Base-by-base conservation (phyloP, 1,140 invertebrate species). In the Diploscapter pachys region DNA sequence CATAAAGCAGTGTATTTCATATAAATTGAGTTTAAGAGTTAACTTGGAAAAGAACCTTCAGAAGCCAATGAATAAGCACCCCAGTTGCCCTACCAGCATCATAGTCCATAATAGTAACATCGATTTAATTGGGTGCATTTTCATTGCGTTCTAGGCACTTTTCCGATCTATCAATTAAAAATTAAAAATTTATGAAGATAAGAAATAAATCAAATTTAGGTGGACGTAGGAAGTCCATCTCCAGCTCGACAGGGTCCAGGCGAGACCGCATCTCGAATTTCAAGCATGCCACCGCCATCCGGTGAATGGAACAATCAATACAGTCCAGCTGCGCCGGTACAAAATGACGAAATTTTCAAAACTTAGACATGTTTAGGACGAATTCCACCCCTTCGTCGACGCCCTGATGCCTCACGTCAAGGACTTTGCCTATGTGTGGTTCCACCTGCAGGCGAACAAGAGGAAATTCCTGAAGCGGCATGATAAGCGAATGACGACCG, bases 361-460 rank as follows among this genome's bases (percentile, higher is more conserved):
- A 5, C 70, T 13, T 11, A 52, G 8, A n/a, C 65, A 6, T 56
- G 8, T 80, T n/a, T 72, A 83, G 83, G 96, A 99, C 93, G 96
- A 99, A 90, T 98, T 98, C 90, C 96, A 99, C 92, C 96, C 96
- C 87, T 99, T 99, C 90, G 98, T 99, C 90, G 96, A 99, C 91
- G 95, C 95, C 84, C 90, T 99, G 85, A 90, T 99, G 91, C 96
- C 96, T 87, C 95, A 96, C 89, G 96, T 99, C 85, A 98, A 97
- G 90, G 93, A 95, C 85, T 99, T 99, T 90, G 95, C 95, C 82
- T 99, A 98, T 89, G 98, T 95, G 85, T 99, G 96, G 96, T 99
- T 99, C 90, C 98, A 98, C 88, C 90, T 99, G 85, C 96, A 99
- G 90, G 96, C 96, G 80, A 95, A 95, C 79, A 99, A 99, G 89